Evolutionary conservation across 2,113 vertebrate genomes (phyloP), one percentile per base, ranked within the genome.

Genomic region (Thalassoma bifasciatum): DNA sequence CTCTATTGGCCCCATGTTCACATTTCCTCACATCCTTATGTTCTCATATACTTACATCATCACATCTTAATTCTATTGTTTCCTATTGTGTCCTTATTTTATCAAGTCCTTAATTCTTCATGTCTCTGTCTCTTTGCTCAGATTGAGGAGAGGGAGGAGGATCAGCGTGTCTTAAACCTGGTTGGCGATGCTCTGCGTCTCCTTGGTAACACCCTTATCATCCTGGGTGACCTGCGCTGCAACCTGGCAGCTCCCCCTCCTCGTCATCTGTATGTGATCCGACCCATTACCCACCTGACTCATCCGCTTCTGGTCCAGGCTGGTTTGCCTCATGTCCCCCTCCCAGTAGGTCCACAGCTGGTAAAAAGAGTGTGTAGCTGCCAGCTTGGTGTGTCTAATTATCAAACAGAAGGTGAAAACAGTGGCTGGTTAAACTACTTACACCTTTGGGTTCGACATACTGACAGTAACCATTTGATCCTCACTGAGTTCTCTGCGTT

Each of bases 131-230:
- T 51, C 7, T 22, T n/a, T 30, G 65, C 37, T 23, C 83, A 95
- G 95, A 94, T 91, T 1, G 95, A 95, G 70, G 95, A 94, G 47
- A 90, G 95, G 0, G 95, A 95, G n/a, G 95, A 95, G 62, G 93
- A 95, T 79, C 96, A 96, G 86, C 94, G 94, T 2, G 60, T 94
- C 63, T 93, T 96, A 44, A 96, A 95, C 81, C 80, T 95, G 66
- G 95, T 96, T 0, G 95, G 94, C 22, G 95, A 96, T 80, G 93
- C 94, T 26, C 93, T 96, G 16, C 92, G 94, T 63, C 90, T 96
- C 38, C 91, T 96, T 40, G 96, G 96, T 56, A 96, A 96, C 78
- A 94, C 94, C n/a, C 90, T 96, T 7, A 94, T 96, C 49, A 92
- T 95, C 0, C 82, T 96, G 14, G 94, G 95, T 0, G 95, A 96